These are phyloP conservation scores for Oreortyx pictus DNA, from an alignment of 2,797 vertebrate genomes.

Conservation along the genomic window DNA sequence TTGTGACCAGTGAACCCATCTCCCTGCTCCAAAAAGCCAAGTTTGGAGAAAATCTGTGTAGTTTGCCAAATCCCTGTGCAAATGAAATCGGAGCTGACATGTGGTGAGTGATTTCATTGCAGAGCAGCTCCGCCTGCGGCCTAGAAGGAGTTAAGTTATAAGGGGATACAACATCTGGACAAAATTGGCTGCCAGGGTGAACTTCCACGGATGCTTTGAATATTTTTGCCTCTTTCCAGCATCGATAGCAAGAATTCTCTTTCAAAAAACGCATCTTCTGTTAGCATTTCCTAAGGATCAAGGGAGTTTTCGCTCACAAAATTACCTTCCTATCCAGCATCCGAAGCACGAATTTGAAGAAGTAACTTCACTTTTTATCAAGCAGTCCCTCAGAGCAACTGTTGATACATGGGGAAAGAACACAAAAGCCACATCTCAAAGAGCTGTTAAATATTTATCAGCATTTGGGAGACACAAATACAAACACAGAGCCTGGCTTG, in stretches of 20 bases:
- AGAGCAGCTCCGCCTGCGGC: not conserved
- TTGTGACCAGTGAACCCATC: not conserved
- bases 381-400: slow-evolving; percentile 16
- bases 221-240: slow-evolving; percentile 9
- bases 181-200: slow-evolving; percentile 30
- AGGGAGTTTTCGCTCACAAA: not conserved
- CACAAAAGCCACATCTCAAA: rapidly evolving
- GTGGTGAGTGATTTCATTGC: not conserved
- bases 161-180: slow-evolving; percentile 32
- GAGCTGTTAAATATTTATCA: slow-evolving; percentile 35
- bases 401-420: not conserved
- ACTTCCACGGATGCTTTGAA: not conserved
- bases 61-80: not conserved
- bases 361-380: slow-evolving; percentile 16
- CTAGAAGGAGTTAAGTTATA: slow-evolving; percentile 32
- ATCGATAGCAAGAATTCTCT: not conserved
- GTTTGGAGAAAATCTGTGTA: not conserved
- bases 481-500: not conserved
- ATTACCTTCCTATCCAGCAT: not conserved
- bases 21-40: not conserved
- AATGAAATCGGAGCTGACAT: not conserved
- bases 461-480: not conserved
- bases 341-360: not conserved
- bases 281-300: not conserved
- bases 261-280: not conserved